Base-by-base conservation (phyloP, 1,140 invertebrate genomes). In the Protaetia brevitarsis region DNA sequence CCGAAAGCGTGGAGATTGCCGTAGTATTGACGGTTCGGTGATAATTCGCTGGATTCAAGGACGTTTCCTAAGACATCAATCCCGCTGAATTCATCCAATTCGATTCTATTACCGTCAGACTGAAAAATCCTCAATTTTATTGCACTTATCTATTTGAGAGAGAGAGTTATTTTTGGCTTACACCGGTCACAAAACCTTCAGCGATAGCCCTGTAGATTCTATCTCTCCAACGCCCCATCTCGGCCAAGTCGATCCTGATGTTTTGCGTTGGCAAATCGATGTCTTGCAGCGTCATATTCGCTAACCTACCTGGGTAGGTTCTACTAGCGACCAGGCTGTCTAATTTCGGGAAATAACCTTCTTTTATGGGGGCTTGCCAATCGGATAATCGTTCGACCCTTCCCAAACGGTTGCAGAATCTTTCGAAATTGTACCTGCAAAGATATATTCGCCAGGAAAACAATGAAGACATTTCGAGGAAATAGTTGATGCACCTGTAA, bases 1-100 rank as follows among this genome's bases (percentile, higher is more conserved):
- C 88, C 88, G 65, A 85, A 82, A 75, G 90, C 90, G 72, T 91
- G 89, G 41, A 87, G 72, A 73, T 88, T 83, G n/a, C 89, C 89
- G 65, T 91, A 91, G 34, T 86, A 77, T 10, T 82, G 81, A 1
- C 72, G 76, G 75, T 93, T 91, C 0, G 83, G 82, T 11, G 87
- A 87, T 10, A 91, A 74, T 41, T 84, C 84, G 0, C 85, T 81
- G 0, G 82, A 77, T 76, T 93, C 91, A 68, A 93, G 81, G 60
- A 93, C 83, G 72, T 93, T 89, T 10, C 90, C 91, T 4, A 93
- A 78, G 30, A 88, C 79, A 69, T 94, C 88, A 45, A 93, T 92
- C 1, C 91, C 91, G 1, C 80, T 83, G 1, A 79, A 76, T 70
- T 91, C 89, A 37, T 83, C 85, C 27, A 92, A 71, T 0, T 75